These are phyloP conservation scores for Stegophylla sp. DNA, from an alignment of 2,888 invertebrate species.

Conservation along the genomic window DNA sequence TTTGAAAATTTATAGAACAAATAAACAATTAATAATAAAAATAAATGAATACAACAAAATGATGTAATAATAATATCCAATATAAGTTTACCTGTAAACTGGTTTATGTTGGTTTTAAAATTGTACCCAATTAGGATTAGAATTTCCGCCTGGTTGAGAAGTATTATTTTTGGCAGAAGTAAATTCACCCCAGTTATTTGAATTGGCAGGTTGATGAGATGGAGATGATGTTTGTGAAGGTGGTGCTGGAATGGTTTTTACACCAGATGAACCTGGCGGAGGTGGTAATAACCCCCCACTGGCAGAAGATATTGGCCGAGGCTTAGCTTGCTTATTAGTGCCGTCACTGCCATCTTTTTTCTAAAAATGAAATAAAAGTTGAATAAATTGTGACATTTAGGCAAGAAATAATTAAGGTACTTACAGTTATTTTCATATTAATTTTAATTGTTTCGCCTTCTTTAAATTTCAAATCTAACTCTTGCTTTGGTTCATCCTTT, in stretches of 20 bases:
- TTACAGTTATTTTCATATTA: slow-evolving; percentile 94
- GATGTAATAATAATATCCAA: slow-evolving; percentile 39
- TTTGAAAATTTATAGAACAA: slow-evolving; percentile 33
- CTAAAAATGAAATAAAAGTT: slow-evolving; percentile 66
- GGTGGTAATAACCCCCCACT: slow-evolving; percentile 75
- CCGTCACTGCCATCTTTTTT: slow-evolving; percentile 87
- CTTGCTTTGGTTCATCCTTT: slow-evolving; percentile 73
- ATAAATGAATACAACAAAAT: slow-evolving; percentile 50
- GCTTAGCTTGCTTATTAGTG: slow-evolving; percentile 71
- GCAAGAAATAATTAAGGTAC: slow-evolving; percentile 61
- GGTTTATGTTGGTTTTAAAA: slow-evolving; percentile 61
- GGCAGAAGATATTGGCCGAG: slow-evolving; percentile 68
- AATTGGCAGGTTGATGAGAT: slow-evolving; percentile 69
- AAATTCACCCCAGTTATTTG: slow-evolving; percentile 63
- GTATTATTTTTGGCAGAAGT: slow-evolving; percentile 62
- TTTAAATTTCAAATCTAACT: slow-evolving; percentile 95
- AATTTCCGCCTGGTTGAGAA: slow-evolving; percentile 46
- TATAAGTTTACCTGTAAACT: slow-evolving; percentile 28
- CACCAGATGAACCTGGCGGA: slow-evolving; percentile 76
- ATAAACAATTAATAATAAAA: slow-evolving; percentile 37
- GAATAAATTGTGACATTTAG: neutral
- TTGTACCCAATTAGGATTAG: slow-evolving; percentile 63
- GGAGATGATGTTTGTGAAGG: slow-evolving; percentile 75
- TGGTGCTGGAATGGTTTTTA: slow-evolving; percentile 80
- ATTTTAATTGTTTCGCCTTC: slow-evolving; percentile 99